Base-by-base conservation (phyloP, 1,140 invertebrate genomes). In the Pollicipes pollicipes region DNA sequence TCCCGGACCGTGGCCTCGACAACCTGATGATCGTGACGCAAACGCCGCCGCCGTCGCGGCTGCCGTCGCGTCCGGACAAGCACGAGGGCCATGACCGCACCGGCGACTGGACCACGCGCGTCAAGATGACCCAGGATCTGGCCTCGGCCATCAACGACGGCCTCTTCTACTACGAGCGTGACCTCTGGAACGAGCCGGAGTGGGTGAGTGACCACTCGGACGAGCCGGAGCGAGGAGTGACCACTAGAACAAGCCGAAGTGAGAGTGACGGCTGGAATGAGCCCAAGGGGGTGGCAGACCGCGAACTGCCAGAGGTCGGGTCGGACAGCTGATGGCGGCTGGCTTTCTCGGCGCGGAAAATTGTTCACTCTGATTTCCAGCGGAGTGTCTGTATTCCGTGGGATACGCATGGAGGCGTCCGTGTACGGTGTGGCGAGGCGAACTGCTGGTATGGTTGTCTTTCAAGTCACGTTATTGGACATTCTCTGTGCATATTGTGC, bases 21-120 rank as follows among this genome's bases (percentile, higher is more conserved):
- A 95, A 98, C 79, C 84, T 99, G 71, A 83, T 98, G 26, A 98
- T 99, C 75, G 92, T 98, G 28, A 96, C 94, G 3, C 95, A 97
- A 84, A 87, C 85, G 72, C 83, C 81, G 69, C 79, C 75, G 72
- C 85, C 84, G 30, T 30, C 93, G 3, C 95, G 97, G 84, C 87
- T 84, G 72, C 83, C 81, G n/a, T 69, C 72, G 26, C 63, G 75
- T 64, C 73, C 66, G 30, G 45, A 70, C 30, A 92, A 91, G 78
- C 91, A 94, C 77, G 91, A 95, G 78, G 91, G 91, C 10, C 87
- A 92, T 77, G 91, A 95, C 83, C 84, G 92, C 64, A 92, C 91
- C 30, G 90, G 89, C 10, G 90, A 93, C 75, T 91, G 85, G 84
- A 87, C 84, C 63, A 89, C 88, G 0, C 82, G 91, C 71, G 89